Evolutionary conservation across 1,140 invertebrate genomes (phyloP), one percentile per base, ranked within the genome.

Genomic region (Galleria mellonella): DNA sequence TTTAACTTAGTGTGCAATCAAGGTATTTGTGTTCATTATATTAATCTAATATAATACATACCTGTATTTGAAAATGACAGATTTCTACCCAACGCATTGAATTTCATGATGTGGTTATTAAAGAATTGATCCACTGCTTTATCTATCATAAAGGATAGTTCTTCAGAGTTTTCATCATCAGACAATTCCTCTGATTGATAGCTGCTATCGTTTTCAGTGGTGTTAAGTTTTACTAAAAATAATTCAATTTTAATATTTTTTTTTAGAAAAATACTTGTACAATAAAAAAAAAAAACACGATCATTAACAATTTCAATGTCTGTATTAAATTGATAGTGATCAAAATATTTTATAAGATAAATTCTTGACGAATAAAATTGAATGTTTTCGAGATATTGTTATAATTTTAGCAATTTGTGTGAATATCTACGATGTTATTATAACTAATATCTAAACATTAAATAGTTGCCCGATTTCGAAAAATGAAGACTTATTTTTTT

Each of bases 51-150:
- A 14, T 10, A 14, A n/a, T 31, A 50, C 55, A 59, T 60, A 78
- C 76, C 72, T 50, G 63, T 58, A 32, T 69, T 57, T 15, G 76
- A 57, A 1, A 76, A 47, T 10, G 67, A 32, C 0, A 77, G 41
- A 43, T 77, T 63, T 46, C 49, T 71, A 10, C 72, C 74, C 33
- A 82, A 45, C 14, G 67, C 74, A 17, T 40, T 70, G 30, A 82
- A 67, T 37, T 86, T 76, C 17, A 90, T 54, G 0, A 86, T 68
- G 31, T 88, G 89, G n/a, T 69, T 86, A 41, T 88, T 81, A 38
- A 90, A 90, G 43, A 90, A 90, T 9, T 86, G 62, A 10, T 89
- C 78, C 3, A 90, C 71, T 41, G 78, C 85, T 12, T 67, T 67
- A 31, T 89, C 87, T 8, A 90, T 88, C 44, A 69, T 66, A 1